phyloP scores from a whole-genome alignment of 1,140 invertebrate genomes.

The Procambarus clarkii region DNA sequence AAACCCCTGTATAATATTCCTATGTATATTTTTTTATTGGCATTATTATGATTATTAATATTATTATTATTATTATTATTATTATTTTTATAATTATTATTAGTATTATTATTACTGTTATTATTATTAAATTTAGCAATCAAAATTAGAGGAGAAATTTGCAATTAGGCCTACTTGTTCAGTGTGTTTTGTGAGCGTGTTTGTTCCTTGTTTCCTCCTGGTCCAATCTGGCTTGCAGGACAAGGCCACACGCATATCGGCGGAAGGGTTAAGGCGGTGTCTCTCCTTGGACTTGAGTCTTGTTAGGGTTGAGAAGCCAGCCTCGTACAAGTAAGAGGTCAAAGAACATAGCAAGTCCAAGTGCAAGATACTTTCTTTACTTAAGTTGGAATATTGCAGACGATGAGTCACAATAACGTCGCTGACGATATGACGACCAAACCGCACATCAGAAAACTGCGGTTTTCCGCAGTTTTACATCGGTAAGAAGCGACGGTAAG shows the following conservation, averaged over 20 bases:
- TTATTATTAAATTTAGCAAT: too few species aligned
- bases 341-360: not conserved
- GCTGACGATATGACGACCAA: too few species aligned
- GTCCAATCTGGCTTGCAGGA: slow-evolving; percentile 38
- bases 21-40: too few species aligned
- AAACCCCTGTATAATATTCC: too few species aligned
- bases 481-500: too few species aligned
- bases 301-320: slow-evolving; percentile 17
- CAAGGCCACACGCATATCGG: slow-evolving; percentile 21
- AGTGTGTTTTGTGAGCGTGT: not conserved
- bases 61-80: too few species aligned
- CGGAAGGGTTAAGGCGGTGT: slow-evolving; percentile 19
- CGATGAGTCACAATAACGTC: too few species aligned
- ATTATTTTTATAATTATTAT: too few species aligned
- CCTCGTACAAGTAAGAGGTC: not conserved
- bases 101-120: too few species aligned
- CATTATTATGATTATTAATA: too few species aligned
- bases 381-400: not conserved
- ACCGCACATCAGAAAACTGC: too few species aligned
- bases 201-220: slow-evolving; percentile 10
- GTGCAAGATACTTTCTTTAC: not conserved
- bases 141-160: slow-evolving; percentile 5
- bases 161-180: slow-evolving; percentile 29
- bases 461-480: too few species aligned
- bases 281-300: slow-evolving; percentile 28